These are phyloP conservation scores for Microplitis demolitor DNA, from an alignment of 1,140 invertebrate genomes.

Conservation along the genomic window DNA sequence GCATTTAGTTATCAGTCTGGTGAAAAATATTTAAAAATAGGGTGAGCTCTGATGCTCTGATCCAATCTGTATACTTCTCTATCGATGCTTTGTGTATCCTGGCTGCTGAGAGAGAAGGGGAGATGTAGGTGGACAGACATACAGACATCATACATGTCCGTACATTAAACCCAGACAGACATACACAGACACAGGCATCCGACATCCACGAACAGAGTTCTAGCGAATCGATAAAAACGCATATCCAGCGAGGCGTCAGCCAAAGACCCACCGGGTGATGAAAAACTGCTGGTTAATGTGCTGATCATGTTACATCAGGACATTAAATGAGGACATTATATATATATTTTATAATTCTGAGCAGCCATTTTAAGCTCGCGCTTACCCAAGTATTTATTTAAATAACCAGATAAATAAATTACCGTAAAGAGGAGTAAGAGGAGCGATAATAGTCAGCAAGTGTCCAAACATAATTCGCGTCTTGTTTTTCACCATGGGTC, in stretches of 20 bases:
- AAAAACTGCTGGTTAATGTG: conserved; percentile 59
- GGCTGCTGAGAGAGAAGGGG: conserved; percentile 15
- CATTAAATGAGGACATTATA: conserved; percentile 46
- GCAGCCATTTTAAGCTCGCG: no score
- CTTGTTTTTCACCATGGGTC: no score
- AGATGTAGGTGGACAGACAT: conserved; percentile 40
- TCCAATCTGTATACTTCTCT: conserved; percentile 59
- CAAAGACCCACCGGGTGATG: conserved; percentile 53
- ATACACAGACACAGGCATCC: neutral
- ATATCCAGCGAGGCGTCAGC: conserved; percentile 59
- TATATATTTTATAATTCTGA: neutral
- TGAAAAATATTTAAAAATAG: conserved; percentile 38
- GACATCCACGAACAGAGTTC: conserved; percentile 47
- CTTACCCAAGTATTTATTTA: no score
- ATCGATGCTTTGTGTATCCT: conserved; percentile 57
- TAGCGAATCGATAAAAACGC: conserved; percentile 63
- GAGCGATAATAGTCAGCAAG: no score
- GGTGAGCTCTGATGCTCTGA: conserved; percentile 46
- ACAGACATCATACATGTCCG: conserved; percentile 29
- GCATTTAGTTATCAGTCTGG: conserved; percentile 30
- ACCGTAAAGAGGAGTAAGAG: no score
- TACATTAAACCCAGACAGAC: neutral
- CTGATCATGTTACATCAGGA: conserved; percentile 60
- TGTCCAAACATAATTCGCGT: no score
- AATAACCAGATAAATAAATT: no score